Percentiles rank a stretch among this genome's conserved stretches.
Conservation (phyloP, 2,113 vertebrate species). For the Brachyhypopomus gauderio region DNA sequence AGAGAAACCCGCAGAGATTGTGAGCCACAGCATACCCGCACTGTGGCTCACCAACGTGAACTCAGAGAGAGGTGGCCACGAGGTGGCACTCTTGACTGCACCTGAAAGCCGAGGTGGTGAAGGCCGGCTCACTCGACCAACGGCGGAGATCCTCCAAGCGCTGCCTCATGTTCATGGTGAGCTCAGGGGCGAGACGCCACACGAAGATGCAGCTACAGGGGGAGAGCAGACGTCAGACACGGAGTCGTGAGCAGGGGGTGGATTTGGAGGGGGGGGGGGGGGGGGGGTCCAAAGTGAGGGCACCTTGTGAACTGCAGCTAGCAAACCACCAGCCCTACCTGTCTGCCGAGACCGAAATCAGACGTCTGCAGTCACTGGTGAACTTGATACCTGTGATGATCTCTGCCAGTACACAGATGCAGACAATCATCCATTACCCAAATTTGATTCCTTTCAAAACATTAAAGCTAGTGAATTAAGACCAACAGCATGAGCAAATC, state of each 20-base stretch:
- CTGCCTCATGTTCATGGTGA: conserved; percentile 91
- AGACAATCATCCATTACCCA: not conserved
- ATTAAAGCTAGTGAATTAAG: not conserved
- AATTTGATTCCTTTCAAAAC: not conserved
- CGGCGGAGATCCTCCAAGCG: conserved; percentile 80
- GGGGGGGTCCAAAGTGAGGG: not conserved
- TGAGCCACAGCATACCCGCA: not conserved
- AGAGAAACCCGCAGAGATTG: not conserved
- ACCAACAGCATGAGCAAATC: not conserved
- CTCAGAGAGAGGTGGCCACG: too few species aligned
- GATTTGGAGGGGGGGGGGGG: too few species aligned
- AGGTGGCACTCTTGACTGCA: conserved; percentile 47
- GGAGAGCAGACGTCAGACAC: not conserved
- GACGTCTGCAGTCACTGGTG: conserved; percentile 91
- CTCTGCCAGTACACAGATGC: conserved; percentile 73
- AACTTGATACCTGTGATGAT: conserved; percentile 96
- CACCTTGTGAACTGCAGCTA: not conserved
- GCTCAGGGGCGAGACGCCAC: conserved; percentile 93
- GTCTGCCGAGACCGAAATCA: conserved; percentile 97
- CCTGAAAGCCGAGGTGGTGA: conserved; percentile 68
- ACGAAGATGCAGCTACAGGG: conserved; percentile 90
- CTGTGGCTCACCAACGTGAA: too few species aligned
- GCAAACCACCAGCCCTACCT: conserved; percentile 75
- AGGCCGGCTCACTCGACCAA: conserved; percentile 65
- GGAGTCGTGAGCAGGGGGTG: conserved; percentile 7